Conservation (phyloP, 92 coral and sea anemone genomes). For the Virgularia gustaviana region DNA sequence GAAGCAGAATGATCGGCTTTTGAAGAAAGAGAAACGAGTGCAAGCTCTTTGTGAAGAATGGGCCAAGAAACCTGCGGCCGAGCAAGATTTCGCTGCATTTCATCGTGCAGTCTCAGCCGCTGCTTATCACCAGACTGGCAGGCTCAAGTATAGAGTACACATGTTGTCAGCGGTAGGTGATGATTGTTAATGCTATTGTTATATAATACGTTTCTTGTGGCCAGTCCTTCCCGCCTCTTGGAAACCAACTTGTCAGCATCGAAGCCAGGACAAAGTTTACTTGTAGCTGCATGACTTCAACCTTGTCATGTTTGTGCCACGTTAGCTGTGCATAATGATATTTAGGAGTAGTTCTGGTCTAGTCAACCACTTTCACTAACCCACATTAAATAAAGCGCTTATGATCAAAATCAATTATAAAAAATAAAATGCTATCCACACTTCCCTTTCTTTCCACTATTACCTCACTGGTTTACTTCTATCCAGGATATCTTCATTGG, state of each 20-base stretch:
- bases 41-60: constrained; percentile 85
- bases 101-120: constrained; percentile 87
- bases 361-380: too few relatives aligned
- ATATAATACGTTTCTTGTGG: not conserved
- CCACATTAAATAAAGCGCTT: too few relatives aligned
- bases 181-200: not conserved
- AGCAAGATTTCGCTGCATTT: constrained; percentile 80
- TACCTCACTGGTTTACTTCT: not conserved
- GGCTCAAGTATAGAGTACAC: constrained; percentile 77
- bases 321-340: too few relatives aligned
- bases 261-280: too few relatives aligned
- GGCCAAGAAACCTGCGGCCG: constrained; percentile 78
- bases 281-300: not conserved
- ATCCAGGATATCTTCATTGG: not conserved
- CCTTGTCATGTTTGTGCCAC: not conserved
- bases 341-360: too few relatives aligned
- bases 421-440: too few relatives aligned
- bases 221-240: not conserved
- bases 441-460: not conserved
- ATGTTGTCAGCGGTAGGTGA: constrained; percentile 71
- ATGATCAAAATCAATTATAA: too few relatives aligned
- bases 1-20: constrained; percentile 71
- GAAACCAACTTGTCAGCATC: too few relatives aligned
- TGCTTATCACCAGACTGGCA: constrained; percentile 82
- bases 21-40: constrained; percentile 85